These are phyloP conservation scores for Nasalis larvatus DNA, from an alignment of 2,113 vertebrate species.

Conservation along the genomic window DNA sequence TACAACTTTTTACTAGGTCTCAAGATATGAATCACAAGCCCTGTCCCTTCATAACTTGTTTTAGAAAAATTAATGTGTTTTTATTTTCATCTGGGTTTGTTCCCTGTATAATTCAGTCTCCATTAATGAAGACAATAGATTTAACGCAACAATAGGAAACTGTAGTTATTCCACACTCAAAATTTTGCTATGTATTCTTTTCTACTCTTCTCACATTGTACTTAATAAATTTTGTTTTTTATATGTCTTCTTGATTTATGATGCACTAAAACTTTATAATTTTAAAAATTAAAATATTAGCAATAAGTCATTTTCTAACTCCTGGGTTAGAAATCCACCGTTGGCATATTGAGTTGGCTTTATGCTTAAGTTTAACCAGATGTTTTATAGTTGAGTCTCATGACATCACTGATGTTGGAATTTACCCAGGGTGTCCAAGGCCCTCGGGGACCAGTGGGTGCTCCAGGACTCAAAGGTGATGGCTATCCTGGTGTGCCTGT, in stretches of 20 bases:
- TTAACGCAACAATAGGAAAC: neutral
- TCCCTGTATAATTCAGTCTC: neutral
- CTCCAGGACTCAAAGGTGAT: constrained; percentile 87
- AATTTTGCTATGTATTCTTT: neutral
- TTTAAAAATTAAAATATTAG: constrained; percentile 8
- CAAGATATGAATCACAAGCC: neutral
- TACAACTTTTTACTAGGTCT: neutral
- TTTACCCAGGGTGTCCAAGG: constrained; percentile 77
- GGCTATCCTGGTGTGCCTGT: constrained; percentile 87
- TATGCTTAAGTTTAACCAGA: neutral
- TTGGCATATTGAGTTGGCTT: neutral
- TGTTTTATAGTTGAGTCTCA: neutral
- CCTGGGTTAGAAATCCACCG: neutral
- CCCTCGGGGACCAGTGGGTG: constrained; percentile 82
- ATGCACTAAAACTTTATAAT: neutral
- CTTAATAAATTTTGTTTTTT: constrained; percentile 12
- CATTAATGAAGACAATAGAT: neutral
- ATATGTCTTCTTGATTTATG: neutral
- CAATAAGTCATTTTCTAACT: no score
- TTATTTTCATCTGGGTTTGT: constrained; percentile 24
- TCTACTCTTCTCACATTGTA: neutral
- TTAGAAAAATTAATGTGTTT: neutral
- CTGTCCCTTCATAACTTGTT: neutral
- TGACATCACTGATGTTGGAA: neutral
- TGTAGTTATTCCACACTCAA: neutral